These are phyloP conservation scores for Cichladusa arquata DNA, from an alignment of 2,113 vertebrate species.

Conservation along the genomic window DNA sequence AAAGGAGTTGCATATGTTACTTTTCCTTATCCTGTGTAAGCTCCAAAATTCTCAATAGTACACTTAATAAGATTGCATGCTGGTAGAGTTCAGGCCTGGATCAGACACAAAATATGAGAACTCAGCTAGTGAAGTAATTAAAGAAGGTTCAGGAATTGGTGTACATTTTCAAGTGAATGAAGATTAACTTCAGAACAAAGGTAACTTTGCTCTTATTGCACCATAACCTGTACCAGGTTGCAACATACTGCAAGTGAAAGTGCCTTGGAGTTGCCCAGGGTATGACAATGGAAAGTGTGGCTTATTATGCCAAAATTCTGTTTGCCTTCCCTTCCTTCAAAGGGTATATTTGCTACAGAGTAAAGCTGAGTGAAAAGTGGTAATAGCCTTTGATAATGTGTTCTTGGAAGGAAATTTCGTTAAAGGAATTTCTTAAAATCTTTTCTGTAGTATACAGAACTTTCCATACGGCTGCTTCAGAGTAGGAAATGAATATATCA, in stretches of 20 bases:
- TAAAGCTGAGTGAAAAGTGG: not conserved
- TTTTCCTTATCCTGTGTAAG: not conserved
- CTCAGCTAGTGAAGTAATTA: not conserved
- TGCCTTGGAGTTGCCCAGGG: not conserved
- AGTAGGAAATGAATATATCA: not conserved
- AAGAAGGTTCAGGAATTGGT: not conserved
- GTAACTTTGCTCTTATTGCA: not conserved
- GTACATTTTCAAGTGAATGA: not conserved
- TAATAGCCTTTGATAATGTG: not conserved
- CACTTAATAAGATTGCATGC: not conserved
- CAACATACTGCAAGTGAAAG: not conserved
- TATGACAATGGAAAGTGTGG: not conserved
- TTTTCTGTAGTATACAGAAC: not conserved
- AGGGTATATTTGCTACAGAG: not conserved
- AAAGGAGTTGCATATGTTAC: not conserved
- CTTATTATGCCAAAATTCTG: not conserved
- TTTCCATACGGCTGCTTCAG: not conserved
- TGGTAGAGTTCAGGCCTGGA: not conserved
- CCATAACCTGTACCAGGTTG: not conserved
- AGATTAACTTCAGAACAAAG: not conserved
- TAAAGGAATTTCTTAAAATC: not conserved
- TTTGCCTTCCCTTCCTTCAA: not conserved
- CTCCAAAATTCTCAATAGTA: not conserved
- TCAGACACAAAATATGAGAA: not conserved
- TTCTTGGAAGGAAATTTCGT: not conserved